These are phyloP conservation scores for Phalangium opilio DNA, from an alignment of 2,888 invertebrate species.

Conservation along the genomic window DNA sequence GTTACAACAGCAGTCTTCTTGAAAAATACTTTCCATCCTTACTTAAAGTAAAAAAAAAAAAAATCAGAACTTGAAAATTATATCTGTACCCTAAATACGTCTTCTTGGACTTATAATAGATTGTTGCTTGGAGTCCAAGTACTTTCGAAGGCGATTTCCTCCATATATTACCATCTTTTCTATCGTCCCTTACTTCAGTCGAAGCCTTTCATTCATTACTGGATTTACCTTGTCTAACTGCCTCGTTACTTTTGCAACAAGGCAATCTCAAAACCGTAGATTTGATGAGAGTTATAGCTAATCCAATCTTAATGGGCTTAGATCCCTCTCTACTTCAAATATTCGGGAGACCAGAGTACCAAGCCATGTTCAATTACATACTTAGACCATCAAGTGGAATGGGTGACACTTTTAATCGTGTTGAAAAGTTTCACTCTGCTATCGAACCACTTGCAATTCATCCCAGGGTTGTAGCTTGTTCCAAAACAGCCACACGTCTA, in stretches of 20 bases:
- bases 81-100: no score
- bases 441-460: slow-evolving; percentile 6
- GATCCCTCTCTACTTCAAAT: slow-evolving; percentile 1
- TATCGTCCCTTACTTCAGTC: slow-evolving; percentile 14
- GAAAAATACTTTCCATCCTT: slow-evolving; percentile 17
- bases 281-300: background rate
- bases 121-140: slow-evolving; percentile 13
- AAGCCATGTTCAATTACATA: slow-evolving; percentile 8
- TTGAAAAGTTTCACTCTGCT: slow-evolving; percentile 7
- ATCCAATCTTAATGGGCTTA: no score
- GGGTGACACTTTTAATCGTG: slow-evolving; percentile 5
- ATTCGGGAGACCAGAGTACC: slow-evolving; percentile 8
- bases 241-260: slow-evolving; percentile 8
- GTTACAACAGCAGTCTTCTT: slow-evolving; percentile 16
- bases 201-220: slow-evolving; percentile 13
- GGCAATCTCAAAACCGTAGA: slow-evolving; percentile 5
- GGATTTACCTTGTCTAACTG: slow-evolving; percentile 15
- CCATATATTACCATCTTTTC: slow-evolving; percentile 13
- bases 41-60: slow-evolving; percentile 10
- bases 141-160: slow-evolving; percentile 12
- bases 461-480: slow-evolving; percentile 9
- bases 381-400: slow-evolving; percentile 9
- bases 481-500: slow-evolving; percentile 8
- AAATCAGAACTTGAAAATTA: background rate
- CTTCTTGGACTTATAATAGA: slow-evolving; percentile 4